These are phyloP conservation scores for Enteromius trimaculatus DNA, from an alignment of 2,797 vertebrate genomes.

Conservation along the genomic window DNA sequence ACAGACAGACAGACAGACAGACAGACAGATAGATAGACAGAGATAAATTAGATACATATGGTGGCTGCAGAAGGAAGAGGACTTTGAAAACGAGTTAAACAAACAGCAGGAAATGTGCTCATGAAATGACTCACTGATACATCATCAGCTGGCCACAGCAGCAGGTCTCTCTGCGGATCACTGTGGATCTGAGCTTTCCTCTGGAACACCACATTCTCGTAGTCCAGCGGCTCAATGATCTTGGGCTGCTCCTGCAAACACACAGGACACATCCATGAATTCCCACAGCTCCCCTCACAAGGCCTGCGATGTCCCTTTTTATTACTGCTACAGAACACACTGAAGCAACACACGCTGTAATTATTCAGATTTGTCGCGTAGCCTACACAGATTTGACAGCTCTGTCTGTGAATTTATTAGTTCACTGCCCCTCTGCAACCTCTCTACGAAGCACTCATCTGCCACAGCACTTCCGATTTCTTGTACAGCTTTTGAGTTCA, in stretches of 20 bases:
- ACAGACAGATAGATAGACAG: fast-evolving
- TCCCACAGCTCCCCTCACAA: neutral
- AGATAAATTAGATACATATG: neutral
- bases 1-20: fast-evolving
- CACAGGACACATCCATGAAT: neutral
- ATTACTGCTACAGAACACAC: neutral
- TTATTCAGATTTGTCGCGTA: neutral
- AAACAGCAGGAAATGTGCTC: neutral
- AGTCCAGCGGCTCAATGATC: slow-evolving; percentile 94
- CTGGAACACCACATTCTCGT: slow-evolving; percentile 92
- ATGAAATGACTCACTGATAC: slow-evolving; percentile 86
- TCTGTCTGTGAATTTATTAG: neutral
- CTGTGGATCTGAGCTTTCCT: slow-evolving; percentile 97
- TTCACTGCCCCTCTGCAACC: neutral
- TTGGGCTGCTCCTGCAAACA: slow-evolving; percentile 89
- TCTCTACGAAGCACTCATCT: neutral
- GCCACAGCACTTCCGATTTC: neutral
- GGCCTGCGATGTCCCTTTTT: neutral
- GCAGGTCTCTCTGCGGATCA: slow-evolving; percentile 93
- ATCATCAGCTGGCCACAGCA: slow-evolving; percentile 94
- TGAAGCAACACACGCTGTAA: neutral
- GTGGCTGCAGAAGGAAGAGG: neutral
- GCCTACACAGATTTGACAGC: neutral
- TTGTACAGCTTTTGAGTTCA: neutral
- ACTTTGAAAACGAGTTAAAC: neutral